Evolutionary conservation across 2,113 vertebrate species (phyloP).

Genomic region (Nycticryphes semicollaris): DNA sequence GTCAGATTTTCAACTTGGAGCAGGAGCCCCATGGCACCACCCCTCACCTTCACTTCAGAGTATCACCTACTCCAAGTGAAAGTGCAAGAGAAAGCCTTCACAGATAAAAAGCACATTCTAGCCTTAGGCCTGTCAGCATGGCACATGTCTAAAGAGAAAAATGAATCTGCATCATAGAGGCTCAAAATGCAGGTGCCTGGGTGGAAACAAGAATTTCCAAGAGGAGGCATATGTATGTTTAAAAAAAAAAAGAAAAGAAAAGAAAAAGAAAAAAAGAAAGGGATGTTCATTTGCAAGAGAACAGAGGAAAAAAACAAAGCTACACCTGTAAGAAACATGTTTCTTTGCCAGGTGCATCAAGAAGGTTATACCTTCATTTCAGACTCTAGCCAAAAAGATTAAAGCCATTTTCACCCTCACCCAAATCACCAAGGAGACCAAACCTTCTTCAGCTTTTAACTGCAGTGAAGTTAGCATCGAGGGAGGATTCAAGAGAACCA

Average conservation of each 20-base stretch:
- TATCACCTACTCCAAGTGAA: background rate
- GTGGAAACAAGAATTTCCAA: conserved; percentile 15
- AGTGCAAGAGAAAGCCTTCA: conserved; percentile 26
- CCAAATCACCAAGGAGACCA: conserved; percentile 48
- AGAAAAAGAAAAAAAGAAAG: background rate
- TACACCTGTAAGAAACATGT: conserved; percentile 49
- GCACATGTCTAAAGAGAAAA: conserved; percentile 63
- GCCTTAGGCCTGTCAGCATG: conserved; percentile 48
- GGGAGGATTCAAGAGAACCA: background rate
- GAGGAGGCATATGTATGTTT: background rate
- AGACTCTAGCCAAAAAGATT: conserved; percentile 39
- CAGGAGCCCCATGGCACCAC: background rate
- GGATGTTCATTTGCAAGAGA: conserved; percentile 48
- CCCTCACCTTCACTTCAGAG: background rate
- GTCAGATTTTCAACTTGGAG: background rate
- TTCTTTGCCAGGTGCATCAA: background rate
- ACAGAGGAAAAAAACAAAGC: conserved; percentile 32
- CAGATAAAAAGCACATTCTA: conserved; percentile 42
- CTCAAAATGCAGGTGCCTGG: conserved; percentile 47
- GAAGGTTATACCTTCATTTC: background rate
- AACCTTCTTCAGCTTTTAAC: conserved; percentile 12
- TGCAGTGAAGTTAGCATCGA: background rate
- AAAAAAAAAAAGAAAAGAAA: background rate
- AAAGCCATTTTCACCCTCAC: conserved; percentile 43
- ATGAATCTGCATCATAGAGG: conserved; percentile 49